Conservation (phyloP, 2,113 vertebrate genomes). For the Prinia subflava region DNA sequence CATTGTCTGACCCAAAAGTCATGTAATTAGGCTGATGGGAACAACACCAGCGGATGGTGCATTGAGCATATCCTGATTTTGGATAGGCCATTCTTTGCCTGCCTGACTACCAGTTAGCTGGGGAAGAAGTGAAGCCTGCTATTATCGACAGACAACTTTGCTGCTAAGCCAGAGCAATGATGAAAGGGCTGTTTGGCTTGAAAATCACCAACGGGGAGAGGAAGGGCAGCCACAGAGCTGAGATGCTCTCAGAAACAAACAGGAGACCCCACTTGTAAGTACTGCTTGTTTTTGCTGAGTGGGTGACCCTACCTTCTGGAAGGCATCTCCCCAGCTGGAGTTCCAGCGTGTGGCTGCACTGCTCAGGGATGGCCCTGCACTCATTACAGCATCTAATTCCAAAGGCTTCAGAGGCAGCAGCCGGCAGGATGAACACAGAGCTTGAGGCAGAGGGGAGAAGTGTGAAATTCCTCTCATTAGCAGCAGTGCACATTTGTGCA, state of each 20-base stretch:
- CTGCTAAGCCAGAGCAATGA: not conserved
- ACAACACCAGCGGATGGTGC: slow-evolving; percentile 17
- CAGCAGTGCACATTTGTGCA: not conserved
- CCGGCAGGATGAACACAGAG: not conserved
- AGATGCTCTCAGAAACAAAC: not conserved
- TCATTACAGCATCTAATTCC: not conserved
- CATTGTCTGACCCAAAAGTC: slow-evolving; percentile 57
- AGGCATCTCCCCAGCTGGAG: not conserved
- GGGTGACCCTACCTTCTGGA: not conserved
- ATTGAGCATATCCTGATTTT: slow-evolving; percentile 40
- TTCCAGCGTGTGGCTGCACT: not conserved
- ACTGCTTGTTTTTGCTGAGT: not conserved
- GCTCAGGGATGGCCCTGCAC: not conserved
- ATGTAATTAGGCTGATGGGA: slow-evolving; percentile 57
- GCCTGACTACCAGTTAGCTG: slow-evolving; percentile 36
- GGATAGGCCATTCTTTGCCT: slow-evolving; percentile 28
- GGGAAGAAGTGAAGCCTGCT: slow-evolving; percentile 33
- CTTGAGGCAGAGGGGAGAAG: not conserved
- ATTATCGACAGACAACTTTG: not conserved
- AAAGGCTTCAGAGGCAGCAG: not conserved
- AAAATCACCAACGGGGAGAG: not conserved
- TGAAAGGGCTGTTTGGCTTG: slow-evolving; percentile 9
- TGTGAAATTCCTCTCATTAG: slow-evolving; percentile 37
- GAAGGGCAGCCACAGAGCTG: not conserved
- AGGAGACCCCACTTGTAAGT: not conserved